Conservation (phyloP, 2,113 vertebrate genomes). For the Channa maculata region DNA sequence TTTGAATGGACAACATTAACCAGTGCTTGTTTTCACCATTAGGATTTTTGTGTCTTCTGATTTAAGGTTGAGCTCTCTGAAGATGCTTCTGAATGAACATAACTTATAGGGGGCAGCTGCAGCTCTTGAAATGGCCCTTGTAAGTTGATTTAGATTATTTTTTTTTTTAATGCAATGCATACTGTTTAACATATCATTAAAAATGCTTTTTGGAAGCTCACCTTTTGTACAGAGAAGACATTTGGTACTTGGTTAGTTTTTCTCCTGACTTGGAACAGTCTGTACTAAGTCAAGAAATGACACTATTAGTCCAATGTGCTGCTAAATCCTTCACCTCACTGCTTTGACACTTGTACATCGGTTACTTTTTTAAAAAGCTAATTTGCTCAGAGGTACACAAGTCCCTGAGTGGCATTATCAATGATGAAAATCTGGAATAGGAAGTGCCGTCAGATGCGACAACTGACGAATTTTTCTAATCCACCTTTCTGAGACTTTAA, state of each 20-base stretch:
- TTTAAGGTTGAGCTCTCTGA: neutral
- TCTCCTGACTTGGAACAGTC: too few relatives aligned
- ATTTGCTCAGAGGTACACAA: neutral
- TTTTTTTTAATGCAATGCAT: too few relatives aligned
- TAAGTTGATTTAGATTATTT: conserved; percentile 1
- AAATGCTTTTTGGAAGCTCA: too few relatives aligned
- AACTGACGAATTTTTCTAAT: conserved; percentile 86
- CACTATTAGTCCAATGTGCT: too few relatives aligned
- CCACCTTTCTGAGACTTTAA: conserved; percentile 60
- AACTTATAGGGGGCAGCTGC: too few relatives aligned
- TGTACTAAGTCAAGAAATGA: too few relatives aligned
- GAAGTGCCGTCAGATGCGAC: conserved; percentile 95
- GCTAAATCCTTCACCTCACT: too few relatives aligned
- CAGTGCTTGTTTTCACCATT: neutral
- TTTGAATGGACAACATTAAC: neutral
- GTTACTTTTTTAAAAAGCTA: neutral
- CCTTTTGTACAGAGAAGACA: too few relatives aligned
- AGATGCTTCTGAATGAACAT: neutral
- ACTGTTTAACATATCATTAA: too few relatives aligned
- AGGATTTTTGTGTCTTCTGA: neutral
- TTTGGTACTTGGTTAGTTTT: too few relatives aligned
- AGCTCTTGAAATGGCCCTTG: too few relatives aligned
- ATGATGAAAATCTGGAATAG: conserved; percentile 90
- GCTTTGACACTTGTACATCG: neutral
- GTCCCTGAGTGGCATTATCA: conserved; percentile 19